These are phyloP conservation scores for Drosophila eohydei DNA, from an alignment of 2,888 invertebrate genomes.

Conservation along the genomic window DNA sequence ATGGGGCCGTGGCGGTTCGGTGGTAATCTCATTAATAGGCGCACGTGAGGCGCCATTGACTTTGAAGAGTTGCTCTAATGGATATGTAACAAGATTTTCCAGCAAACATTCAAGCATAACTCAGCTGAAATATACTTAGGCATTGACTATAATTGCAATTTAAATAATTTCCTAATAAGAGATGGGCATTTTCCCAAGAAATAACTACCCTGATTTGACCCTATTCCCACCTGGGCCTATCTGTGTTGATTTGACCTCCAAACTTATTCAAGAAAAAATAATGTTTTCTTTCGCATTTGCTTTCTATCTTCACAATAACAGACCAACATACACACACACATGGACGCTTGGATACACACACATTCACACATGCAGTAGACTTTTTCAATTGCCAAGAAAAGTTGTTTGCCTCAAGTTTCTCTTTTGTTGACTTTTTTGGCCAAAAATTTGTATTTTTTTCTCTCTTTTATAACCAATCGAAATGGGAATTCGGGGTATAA, in stretches of 20 bases:
- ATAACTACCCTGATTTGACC: neutral
- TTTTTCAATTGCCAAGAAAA: slow-evolving; percentile 77
- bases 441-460: slow-evolving; percentile 32
- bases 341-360: neutral
- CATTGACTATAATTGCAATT: neutral
- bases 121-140: neutral
- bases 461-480: neutral
- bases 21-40: slow-evolving; percentile 53
- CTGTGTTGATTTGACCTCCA: slow-evolving; percentile 31
- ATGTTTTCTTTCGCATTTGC: slow-evolving; percentile 60
- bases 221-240: slow-evolving; percentile 23
- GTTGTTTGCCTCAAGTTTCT: slow-evolving; percentile 64
- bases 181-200: neutral
- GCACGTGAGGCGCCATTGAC: slow-evolving; percentile 7
- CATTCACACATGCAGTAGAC: slow-evolving; percentile 27
- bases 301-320: slow-evolving; percentile 43
- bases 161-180: neutral
- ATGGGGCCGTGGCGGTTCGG: neutral
- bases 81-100: slow-evolving; percentile 6
- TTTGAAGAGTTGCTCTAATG: slow-evolving; percentile 6
- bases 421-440: slow-evolving; percentile 62
- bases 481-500: neutral
- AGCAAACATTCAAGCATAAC: slow-evolving; percentile 2
- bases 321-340: slow-evolving; percentile 8
- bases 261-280: slow-evolving; percentile 29